Percentiles rank a stretch among this genome's conserved stretches.
These are phyloP conservation scores for Pontoporia blainvillei DNA, from an alignment of 2,113 vertebrate species.

Conservation along the genomic window DNA sequence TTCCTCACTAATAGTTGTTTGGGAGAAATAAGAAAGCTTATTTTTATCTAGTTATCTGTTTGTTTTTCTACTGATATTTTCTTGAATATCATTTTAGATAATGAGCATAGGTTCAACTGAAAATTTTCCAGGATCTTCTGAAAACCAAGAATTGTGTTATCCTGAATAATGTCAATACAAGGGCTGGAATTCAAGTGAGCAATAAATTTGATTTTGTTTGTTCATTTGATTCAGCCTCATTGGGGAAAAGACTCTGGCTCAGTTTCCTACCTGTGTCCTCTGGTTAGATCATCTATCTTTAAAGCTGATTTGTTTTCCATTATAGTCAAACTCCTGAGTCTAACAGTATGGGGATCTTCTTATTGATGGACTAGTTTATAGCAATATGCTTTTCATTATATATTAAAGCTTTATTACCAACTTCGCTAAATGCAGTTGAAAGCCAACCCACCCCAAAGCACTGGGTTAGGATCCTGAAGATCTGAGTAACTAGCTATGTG, in stretches of 20 bases:
- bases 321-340: background rate
- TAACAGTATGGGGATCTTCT: background rate
- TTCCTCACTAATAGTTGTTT: slow-evolving; percentile 34
- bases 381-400: background rate
- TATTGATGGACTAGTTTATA: background rate
- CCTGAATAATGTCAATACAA: background rate
- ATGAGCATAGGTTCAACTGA: background rate
- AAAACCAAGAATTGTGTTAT: background rate
- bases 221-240: background rate
- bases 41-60: slow-evolving; percentile 55
- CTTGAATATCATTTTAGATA: slow-evolving; percentile 34
- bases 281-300: background rate
- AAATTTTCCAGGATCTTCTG: slow-evolving; percentile 9
- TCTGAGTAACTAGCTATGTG: background rate
- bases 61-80: slow-evolving; percentile 27
- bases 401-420: background rate
- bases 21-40: slow-evolving; percentile 1
- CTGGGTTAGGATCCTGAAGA: background rate
- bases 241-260: background rate
- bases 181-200: background rate
- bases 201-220: background rate
- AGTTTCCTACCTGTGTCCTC: background rate
- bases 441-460: background rate
- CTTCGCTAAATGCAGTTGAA: background rate
- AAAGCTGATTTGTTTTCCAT: background rate